Percentiles rank a stretch among this genome's conserved stretches.
Evolutionary conservation across 2,797 vertebrate species (phyloP).

Genomic region (Spinus pinus): DNA sequence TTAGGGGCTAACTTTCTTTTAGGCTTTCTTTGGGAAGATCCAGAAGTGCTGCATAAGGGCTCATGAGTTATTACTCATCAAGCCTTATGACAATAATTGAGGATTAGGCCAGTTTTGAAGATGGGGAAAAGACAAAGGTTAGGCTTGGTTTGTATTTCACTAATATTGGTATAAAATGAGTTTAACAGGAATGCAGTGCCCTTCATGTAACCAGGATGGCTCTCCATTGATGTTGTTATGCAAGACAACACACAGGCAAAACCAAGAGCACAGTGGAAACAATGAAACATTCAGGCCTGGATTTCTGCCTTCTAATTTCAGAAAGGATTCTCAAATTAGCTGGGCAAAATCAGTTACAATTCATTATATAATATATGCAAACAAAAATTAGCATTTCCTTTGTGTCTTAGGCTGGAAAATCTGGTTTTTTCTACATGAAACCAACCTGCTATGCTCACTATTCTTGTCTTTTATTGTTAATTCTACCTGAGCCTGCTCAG

Average conservation of each 20-base stretch:
- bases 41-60: background rate
- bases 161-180: background rate
- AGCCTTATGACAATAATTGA: background rate
- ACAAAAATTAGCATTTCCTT: background rate
- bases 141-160: background rate
- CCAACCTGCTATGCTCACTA: background rate
- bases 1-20: background rate
- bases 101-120: background rate
- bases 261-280: background rate
- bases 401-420: background rate
- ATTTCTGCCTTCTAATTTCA: background rate
- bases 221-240: background rate
- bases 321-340: background rate
- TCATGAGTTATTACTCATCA: background rate
- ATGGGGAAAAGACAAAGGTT: background rate
- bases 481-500: background rate
- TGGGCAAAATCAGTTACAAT: background rate
- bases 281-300: background rate
- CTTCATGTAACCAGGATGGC: background rate
- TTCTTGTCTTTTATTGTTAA: background rate
- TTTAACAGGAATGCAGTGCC: background rate
- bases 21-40: background rate
- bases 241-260: background rate
- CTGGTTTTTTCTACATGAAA: background rate
- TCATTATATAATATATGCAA: background rate